Base-by-base conservation (phyloP, 2,888 invertebrate genomes). In the Cryptus viduatorius region DNA sequence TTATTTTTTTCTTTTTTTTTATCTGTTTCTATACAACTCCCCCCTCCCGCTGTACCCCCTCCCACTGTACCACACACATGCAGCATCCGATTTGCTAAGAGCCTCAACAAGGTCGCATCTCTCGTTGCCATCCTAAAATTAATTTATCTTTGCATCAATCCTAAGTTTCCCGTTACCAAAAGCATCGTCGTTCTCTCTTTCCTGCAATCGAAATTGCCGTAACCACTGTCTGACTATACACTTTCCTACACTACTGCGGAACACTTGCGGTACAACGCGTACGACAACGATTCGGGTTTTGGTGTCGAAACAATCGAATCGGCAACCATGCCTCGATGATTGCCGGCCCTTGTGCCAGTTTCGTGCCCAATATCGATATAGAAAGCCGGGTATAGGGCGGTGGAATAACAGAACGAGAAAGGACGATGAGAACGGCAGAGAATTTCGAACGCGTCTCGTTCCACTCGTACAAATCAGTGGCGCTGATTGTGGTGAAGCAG, bases 221-320 rank as follows among this genome's bases (percentile, higher is more conserved):
- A 61, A 31, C n/a, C 31, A 10, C 29, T 44, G 16, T 5, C 48
- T 44, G 5, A 50, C n/a, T 5, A 5, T 64, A 14, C 46, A 4
- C 68, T 68, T 5, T 24, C 46, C 24, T 14, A 7, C 19, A 19
- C 19, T 19, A 19, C 56, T 4, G 61, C 3, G 31, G 31, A 31
- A 61, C 37, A 8, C 29, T 61, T 31, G 61, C 4, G 59, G 42
- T 37, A 19, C 14, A 48, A 19, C 48, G 61, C 46, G 37, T 76
- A 37, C 31, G 37, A 50, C 50, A 31, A 53, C 50, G 42, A 42
- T 42, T 24, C 24, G 24, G 4, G 50, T 48, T 44, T 12, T 3
- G 24, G 48, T 16, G 42, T 65, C 37, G 53, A 50, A 56, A 76
- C 53, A 67, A 76, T 76, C 53, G 37, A 76, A 76, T 10, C 16